Conservation (phyloP, 2,888 invertebrate species). For the Molorchus minor region DNA sequence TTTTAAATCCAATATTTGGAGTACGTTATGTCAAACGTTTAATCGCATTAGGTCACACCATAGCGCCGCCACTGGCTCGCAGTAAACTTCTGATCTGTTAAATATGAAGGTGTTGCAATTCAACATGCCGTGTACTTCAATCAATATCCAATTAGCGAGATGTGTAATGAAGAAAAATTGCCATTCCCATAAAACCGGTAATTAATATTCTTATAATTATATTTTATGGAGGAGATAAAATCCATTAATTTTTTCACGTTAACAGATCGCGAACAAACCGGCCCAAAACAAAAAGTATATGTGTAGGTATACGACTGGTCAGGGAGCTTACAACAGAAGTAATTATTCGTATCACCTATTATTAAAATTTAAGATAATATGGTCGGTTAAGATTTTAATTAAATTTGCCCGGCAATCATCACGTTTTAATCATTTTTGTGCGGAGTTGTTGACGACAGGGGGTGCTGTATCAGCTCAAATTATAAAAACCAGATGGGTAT, state of each 20-base stretch:
- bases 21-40: too few species aligned
- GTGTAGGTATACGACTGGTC: not conserved
- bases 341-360: slow-evolving; percentile 1
- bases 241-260: not conserved
- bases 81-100: too few species aligned
- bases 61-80: too few species aligned
- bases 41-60: too few species aligned
- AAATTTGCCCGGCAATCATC: not conserved
- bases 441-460: not conserved
- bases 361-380: not conserved
- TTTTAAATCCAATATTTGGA: too few species aligned
- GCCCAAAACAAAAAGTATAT: not conserved
- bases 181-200: slow-evolving; percentile 8
- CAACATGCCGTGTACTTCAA: too few species aligned
- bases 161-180: slow-evolving; percentile 6
- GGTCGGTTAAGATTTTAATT: slow-evolving; percentile 3
- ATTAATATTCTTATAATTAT: not conserved
- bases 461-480: too few species aligned
- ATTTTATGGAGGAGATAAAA: not conserved
- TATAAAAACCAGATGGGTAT: too few species aligned
- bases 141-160: not conserved
- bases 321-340: not conserved
- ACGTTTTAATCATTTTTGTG: not conserved
- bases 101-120: too few species aligned
- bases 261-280: not conserved